These are phyloP conservation scores for Theodoxus fluviatilis DNA, from an alignment of 2,888 invertebrate genomes.

Conservation along the genomic window DNA sequence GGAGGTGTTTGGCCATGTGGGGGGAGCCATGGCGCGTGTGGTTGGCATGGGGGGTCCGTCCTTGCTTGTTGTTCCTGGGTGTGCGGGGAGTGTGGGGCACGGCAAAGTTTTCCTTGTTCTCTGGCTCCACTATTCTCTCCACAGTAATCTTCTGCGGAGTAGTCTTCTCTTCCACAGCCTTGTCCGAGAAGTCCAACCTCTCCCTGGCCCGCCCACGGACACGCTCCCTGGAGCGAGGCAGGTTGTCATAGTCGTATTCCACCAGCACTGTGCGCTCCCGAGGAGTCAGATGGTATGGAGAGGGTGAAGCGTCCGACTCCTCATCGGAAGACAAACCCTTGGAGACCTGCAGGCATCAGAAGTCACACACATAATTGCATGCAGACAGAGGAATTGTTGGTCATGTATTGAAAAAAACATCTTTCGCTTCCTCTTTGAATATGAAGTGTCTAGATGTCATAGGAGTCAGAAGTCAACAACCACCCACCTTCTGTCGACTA, in stretches of 20 bases:
- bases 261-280: constrained; percentile 25
- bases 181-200: constrained; percentile 41
- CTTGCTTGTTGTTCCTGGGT: constrained; percentile 37
- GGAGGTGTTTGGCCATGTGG: constrained; percentile 45
- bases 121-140: constrained; percentile 35
- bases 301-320: constrained; percentile 26
- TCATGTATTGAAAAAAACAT: too few relatives aligned
- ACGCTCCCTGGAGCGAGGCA: constrained; percentile 16
- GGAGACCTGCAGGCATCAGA: too few relatives aligned
- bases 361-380: too few relatives aligned
- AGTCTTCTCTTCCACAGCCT: constrained; percentile 17
- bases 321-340: too few relatives aligned
- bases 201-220: constrained; percentile 45
- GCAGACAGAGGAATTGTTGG: too few relatives aligned
- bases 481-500: too few relatives aligned
- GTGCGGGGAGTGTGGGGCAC: constrained; percentile 61
- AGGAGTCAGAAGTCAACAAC: too few relatives aligned
- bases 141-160: constrained; percentile 33
- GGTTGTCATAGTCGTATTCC: constrained; percentile 11
- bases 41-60: constrained; percentile 19
- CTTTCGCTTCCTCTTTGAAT: too few relatives aligned
- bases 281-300: constrained; percentile 32
- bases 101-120: constrained; percentile 54
- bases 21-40: constrained; percentile 43
- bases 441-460: too few relatives aligned